Conservation (phyloP, 2,797 vertebrate species). For the Malacoraja senta region DNA sequence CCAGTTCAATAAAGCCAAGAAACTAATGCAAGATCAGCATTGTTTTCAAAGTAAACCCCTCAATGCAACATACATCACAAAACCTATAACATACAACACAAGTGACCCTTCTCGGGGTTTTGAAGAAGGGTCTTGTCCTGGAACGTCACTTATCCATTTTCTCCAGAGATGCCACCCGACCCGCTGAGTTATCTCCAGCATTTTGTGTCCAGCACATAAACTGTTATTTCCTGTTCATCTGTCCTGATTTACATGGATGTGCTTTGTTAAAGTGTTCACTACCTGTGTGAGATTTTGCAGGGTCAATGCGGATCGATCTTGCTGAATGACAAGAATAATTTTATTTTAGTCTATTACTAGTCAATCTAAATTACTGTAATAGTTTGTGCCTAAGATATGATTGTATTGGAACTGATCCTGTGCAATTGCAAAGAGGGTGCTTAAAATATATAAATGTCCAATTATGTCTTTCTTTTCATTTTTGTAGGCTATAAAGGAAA, state of each 20-base stretch:
- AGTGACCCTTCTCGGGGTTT: too few species aligned
- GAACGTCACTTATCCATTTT: too few species aligned
- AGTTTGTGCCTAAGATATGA: not conserved
- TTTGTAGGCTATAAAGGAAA: not conserved
- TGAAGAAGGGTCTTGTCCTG: too few species aligned
- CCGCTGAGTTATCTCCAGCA: too few species aligned
- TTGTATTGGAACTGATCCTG: not conserved
- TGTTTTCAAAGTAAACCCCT: constrained; percentile 1
- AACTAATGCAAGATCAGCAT: not conserved
- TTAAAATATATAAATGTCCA: not conserved
- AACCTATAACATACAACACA: too few species aligned
- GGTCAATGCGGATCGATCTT: not conserved
- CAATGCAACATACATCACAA: not conserved
- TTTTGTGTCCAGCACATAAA: too few species aligned
- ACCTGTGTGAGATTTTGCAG: not conserved
- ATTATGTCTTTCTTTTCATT: not conserved
- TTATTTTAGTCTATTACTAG: not conserved
- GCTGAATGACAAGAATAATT: not conserved
- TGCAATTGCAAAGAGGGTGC: not conserved
- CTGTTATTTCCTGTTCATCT: not conserved
- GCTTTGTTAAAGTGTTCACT: not conserved
- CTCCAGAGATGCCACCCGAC: too few species aligned
- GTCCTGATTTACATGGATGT: not conserved
- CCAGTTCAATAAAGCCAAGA: not conserved
- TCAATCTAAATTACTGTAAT: not conserved